phyloP scores from a whole-genome alignment of 1,140 invertebrate species.

The Catajapyx aquilonaris region DNA sequence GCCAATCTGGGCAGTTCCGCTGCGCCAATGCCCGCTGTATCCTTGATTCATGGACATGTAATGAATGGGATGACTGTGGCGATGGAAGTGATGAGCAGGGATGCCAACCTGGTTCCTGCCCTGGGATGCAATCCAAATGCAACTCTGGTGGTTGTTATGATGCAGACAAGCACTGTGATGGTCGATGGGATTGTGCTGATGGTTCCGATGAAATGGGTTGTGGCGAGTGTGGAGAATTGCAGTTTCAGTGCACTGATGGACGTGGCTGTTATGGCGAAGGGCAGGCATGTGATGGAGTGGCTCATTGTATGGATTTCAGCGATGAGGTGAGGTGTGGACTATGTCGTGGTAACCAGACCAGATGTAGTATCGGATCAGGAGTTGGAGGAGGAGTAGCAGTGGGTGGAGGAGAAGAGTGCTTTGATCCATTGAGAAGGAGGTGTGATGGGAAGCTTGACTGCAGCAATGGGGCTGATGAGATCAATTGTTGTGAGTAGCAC shows the following conservation, averaged over 20 bases:
- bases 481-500: background rate
- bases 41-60: slow-evolving; percentile 6
- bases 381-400: no score
- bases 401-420: no score
- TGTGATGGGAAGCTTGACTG: background rate
- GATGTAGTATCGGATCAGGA: no score
- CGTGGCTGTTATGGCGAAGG: background rate
- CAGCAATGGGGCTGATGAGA: background rate
- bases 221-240: background rate
- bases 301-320: background rate
- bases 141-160: background rate
- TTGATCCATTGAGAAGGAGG: background rate
- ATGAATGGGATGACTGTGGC: slow-evolving; percentile 8
- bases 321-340: background rate
- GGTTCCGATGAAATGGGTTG: background rate
- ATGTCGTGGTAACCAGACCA: no score
- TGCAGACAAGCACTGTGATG: slow-evolving; percentile 2
- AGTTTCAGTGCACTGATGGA: background rate
- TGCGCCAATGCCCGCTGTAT: slow-evolving; percentile 7
- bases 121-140: background rate
- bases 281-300: slow-evolving; percentile 1
- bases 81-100: slow-evolving; percentile 7
- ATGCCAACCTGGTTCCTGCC: background rate
- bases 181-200: slow-evolving; percentile 3
- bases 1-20: slow-evolving; percentile 4